These are phyloP conservation scores for Sycobia sp. DNA, from an alignment of 1,140 invertebrate species.

Conservation along the genomic window DNA sequence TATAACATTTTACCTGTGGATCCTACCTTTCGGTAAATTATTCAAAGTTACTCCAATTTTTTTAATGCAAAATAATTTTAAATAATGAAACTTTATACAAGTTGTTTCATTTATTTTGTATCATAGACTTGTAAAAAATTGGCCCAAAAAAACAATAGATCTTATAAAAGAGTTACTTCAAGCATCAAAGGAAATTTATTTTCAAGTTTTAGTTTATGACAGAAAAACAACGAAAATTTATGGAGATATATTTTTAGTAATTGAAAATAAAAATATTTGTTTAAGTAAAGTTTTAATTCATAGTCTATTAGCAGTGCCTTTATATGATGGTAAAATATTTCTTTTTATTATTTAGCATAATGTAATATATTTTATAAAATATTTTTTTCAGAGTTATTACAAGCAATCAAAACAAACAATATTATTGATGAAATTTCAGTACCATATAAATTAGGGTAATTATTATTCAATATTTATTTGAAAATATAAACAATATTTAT, in stretches of 20 bases:
- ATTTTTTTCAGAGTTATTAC: constrained; percentile 27
- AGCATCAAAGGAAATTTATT: constrained; percentile 40
- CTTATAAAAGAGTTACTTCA: constrained; percentile 42
- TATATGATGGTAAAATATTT: constrained; percentile 40
- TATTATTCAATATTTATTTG: background rate
- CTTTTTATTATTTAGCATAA: constrained; percentile 5
- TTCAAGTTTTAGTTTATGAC: constrained; percentile 39
- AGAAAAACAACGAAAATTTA: constrained; percentile 37
- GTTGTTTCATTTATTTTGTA: constrained; percentile 17
- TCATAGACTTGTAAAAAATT: constrained; percentile 39
- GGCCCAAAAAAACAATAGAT: constrained; percentile 40
- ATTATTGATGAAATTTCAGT: constrained; percentile 2
- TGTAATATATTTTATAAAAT: constrained; percentile 2
- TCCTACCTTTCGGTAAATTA: constrained; percentile 31
- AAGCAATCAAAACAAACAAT: constrained; percentile 26
- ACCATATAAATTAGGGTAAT: constrained; percentile 10
- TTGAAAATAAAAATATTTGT: constrained; percentile 39
- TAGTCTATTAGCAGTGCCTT: constrained; percentile 41
- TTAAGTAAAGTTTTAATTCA: constrained; percentile 43
- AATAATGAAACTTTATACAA: background rate
- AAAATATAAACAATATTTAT: background rate
- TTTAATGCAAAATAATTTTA: background rate
- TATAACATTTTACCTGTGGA: constrained; percentile 46
- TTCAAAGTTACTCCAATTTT: constrained; percentile 2
- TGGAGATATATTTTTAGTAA: constrained; percentile 49